Evolutionary conservation across 2,113 vertebrate species (phyloP), one percentile per base, ranked within the genome.

Genomic region (Daphoenositta chrysoptera): DNA sequence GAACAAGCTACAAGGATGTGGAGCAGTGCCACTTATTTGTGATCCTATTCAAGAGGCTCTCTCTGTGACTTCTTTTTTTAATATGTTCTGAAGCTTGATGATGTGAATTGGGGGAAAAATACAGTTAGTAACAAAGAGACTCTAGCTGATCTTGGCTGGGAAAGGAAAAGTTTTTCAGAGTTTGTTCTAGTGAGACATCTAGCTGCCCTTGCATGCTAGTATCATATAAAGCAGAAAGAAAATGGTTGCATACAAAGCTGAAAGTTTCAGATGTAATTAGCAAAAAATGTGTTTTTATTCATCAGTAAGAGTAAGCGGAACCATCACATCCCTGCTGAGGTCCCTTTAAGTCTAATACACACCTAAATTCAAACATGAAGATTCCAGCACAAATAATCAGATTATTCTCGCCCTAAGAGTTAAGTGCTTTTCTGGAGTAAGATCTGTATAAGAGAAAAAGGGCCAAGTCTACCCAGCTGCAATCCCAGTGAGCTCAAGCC

Each of bases 151-250:
- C 28, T 70, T 69, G 39, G 21, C 19, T 91, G 54, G 30, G 72
- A 94, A 92, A 83, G 70, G 16, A 80, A 88, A 93, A 48, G 44
- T 61, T 94, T 93, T 63, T 76, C 96, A 90, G 68, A 95, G 28
- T 97, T 96, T 95, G 96, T 97, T 97, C 93, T 97, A 97, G 97
- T 97, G 97, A 97, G 97, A 97, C 96, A 97, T 97, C 95, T 97
- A 97, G 97, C 97, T 97, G 97, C 73, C 82, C 66, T 83, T 94
- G 56, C 37, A n/a, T 81, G 97, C 80, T 96, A 97, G 91, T 96
- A 96, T 96, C 94, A 69, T 7, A 42, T 44, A 53, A 94, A 90
- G 39, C 47, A 71, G 70, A 93, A 90, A 20, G 30, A 65, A 96
- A 90, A 89, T 66, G 9, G 51, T 73, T 66, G 42, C 51, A 70